Conservation (phyloP, 1,140 invertebrate genomes). For the Papilio helenus region DNA sequence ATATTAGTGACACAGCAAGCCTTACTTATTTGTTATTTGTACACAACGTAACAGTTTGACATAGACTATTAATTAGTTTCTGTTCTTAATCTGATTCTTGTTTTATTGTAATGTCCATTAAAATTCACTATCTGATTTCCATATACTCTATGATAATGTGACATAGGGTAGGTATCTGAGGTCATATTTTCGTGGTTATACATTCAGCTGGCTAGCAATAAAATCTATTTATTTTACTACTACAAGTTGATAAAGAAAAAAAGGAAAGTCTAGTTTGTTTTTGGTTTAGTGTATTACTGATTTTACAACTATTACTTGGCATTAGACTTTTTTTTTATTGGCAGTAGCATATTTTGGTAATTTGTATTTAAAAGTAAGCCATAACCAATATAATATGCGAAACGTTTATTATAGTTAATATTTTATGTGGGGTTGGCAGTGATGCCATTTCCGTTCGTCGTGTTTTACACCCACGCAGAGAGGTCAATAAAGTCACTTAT, state of each 20-base stretch:
- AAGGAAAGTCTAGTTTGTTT: no score
- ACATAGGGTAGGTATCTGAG: no score
- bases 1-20: background rate
- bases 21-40: background rate
- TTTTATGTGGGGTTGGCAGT: background rate
- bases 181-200: no score
- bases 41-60: background rate
- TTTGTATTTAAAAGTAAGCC: no score
- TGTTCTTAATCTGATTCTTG: background rate
- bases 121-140: background rate
- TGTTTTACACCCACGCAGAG: slow-evolving; percentile 1
- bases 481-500: background rate
- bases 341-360: no score
- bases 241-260: no score
- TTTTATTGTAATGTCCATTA: background rate
- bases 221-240: no score
- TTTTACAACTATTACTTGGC: no score
- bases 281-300: no score
- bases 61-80: background rate
- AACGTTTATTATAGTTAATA: background rate
- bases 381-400: background rate
- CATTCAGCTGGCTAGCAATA: no score
- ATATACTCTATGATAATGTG: no score
- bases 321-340: no score
- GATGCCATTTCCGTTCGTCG: slow-evolving; percentile 6